Evolutionary conservation across 2,113 vertebrate species (phyloP).

Genomic region (Potamarius usumacintae): DNA sequence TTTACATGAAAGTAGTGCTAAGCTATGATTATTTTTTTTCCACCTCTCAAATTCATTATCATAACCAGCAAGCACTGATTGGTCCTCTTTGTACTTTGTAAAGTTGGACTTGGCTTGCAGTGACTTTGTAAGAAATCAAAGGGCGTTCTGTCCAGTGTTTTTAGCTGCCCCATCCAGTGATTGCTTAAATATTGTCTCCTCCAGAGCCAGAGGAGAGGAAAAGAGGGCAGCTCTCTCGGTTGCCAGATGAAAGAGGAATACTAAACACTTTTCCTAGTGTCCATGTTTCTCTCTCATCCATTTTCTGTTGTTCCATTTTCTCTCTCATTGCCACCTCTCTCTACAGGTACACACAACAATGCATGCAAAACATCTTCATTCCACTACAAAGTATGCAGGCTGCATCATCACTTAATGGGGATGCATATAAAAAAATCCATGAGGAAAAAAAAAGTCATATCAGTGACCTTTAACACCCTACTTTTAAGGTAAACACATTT

Average conservation of each 20-base stretch:
- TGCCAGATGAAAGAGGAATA: conserved; percentile 54
- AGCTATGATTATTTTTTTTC: background rate
- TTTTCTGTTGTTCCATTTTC: background rate
- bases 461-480: conserved; percentile 46
- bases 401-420: conserved; percentile 11
- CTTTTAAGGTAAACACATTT: conserved; percentile 23
- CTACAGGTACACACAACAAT: background rate
- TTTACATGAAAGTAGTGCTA: background rate
- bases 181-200: conserved; percentile 53
- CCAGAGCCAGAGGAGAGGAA: conserved; percentile 44
- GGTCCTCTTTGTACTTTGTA: conserved; percentile 7
- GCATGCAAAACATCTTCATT: conserved; percentile 37
- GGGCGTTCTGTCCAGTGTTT: conserved; percentile 33
- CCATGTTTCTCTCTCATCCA: conserved; percentile 12
- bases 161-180: conserved; percentile 49
- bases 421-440: background rate
- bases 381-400: conserved; percentile 26
- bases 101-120: conserved; percentile 31
- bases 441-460: conserved; percentile 15
- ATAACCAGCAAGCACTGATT: background rate
- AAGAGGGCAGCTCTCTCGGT: conserved; percentile 19
- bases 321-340: conserved; percentile 13
- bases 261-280: conserved; percentile 45
- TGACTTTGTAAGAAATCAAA: conserved; percentile 48
- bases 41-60: background rate